Evolutionary conservation across 1,140 invertebrate genomes (phyloP), one percentile per base, ranked within the genome.

Genomic region (Aricia agestis): DNA sequence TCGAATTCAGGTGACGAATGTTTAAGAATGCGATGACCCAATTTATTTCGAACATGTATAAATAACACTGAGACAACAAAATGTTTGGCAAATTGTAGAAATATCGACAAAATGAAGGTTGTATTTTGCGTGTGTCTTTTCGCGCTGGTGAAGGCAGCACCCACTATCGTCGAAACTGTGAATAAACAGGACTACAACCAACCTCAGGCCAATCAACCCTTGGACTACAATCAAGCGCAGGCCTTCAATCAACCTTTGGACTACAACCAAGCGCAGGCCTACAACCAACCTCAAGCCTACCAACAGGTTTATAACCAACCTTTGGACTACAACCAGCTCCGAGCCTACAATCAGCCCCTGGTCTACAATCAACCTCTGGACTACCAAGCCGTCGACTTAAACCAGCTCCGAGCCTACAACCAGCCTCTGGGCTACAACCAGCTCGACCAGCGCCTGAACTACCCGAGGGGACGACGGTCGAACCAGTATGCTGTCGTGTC

Each of bases 1-100:
- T 52, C 45, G 0, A 52, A 52, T 13, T 52, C 45, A 52, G 45
- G 45, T 52, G 45, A 52, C 45, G 45, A 52, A 52, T 52, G 45
- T 52, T 52, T 52, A 52, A 52, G 15, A 19, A 42, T 31, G 58
- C 17, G 18, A 59, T 19, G 59, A 11, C 59, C 59, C 59, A 73
- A 72, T 71, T 74, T 74, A 77, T 76, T 73, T 76, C 75, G 74
- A 72, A 77, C 74, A 73, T 79, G 73, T 87, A 84, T 87, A 87
- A 84, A 87, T 82, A 82, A 79, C 79, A 76, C 67, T 68, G 73
- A 63, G 69, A 65, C 72, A 9, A 70, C 69, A 19, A 63, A 74
- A 67, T 73, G 58, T 52, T 65, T 36, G 52, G 67, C 70, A 66
- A 73, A 81, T 74, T 78, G 74, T 70, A 61, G 67, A 70, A 72